A percentile compares a stretch with the other conserved stretches of the same genome.
phyloP scores from a whole-genome alignment of 2,888 invertebrate species.

The Brachyopa scutellaris region DNA sequence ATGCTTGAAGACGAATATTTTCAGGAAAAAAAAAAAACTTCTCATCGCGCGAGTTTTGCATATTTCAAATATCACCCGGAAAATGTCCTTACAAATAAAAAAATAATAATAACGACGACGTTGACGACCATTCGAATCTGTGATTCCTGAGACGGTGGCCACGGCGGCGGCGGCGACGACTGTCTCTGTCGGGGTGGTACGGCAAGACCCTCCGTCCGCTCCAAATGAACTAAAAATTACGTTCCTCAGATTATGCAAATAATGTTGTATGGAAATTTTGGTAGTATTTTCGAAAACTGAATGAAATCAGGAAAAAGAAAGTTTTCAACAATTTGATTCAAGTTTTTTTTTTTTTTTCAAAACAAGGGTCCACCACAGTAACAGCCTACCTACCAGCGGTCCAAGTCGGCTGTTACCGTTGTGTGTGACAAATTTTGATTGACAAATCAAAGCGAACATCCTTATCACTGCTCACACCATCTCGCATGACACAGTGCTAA shows the following conservation, averaged over 20 bases:
- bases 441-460: conserved; percentile 72
- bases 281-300: conserved; percentile 58
- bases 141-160: conserved; percentile 14
- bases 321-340: conserved; percentile 48
- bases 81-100: conserved; percentile 66
- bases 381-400: conserved; percentile 13
- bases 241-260: conserved; percentile 71
- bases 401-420: conserved; percentile 10
- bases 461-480: conserved; percentile 62
- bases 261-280: conserved; percentile 66
- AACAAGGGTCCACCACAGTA: background rate
- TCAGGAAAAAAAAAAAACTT: conserved; percentile 43
- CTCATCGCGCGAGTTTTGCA: conserved; percentile 56
- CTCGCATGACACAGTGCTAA: conserved; percentile 46
- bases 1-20: conserved; percentile 33
- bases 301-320: conserved; percentile 26
- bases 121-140: background rate
- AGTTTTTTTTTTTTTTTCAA: conserved; percentile 27
- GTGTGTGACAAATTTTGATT: conserved; percentile 72
- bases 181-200: background rate
- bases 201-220: too few species aligned
- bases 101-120: conserved; percentile 58
- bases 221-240: conserved; percentile 71
- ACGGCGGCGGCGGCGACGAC: background rate
- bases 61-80: conserved; percentile 72